Conservation (phyloP, 2,888 invertebrate genomes). For the Dasypolia templi region DNA sequence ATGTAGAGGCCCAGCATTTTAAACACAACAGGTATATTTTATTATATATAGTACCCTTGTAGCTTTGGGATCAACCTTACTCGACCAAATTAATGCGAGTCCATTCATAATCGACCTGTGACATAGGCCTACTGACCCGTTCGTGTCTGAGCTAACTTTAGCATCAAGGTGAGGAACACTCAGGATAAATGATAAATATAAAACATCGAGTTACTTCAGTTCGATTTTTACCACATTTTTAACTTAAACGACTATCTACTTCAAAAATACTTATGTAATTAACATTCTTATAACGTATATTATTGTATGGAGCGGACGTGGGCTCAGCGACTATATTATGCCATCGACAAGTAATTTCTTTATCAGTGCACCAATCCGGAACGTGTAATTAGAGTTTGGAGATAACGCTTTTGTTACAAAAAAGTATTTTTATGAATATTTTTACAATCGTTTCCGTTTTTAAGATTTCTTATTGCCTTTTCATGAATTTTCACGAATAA, state of each 20-base stretch:
- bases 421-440: conserved; percentile 13
- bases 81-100: conserved; percentile 36
- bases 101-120: conserved; percentile 51
- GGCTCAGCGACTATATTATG: conserved; percentile 47
- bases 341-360: conserved; percentile 63
- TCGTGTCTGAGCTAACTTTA: conserved; percentile 49
- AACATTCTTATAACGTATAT: conserved; percentile 83
- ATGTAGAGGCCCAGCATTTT: background rate
- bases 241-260: conserved; percentile 55
- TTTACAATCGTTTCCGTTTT: background rate
- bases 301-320: conserved; percentile 45
- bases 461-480: background rate
- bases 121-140: conserved; percentile 51
- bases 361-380: conserved; percentile 63
- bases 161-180: conserved; percentile 37
- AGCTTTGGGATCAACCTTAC: conserved; percentile 29
- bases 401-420: conserved; percentile 57
- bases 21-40: background rate
- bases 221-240: conserved; percentile 16
- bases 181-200: conserved; percentile 34
- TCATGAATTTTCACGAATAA: background rate
- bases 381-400: conserved; percentile 63
- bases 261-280: conserved; percentile 80
- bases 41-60: background rate
- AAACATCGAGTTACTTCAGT: background rate